A percentile compares a stretch with the other conserved stretches of the same genome.
These are phyloP conservation scores for Flexamia atlantica DNA, from an alignment of 2,888 invertebrate genomes.

Conservation along the genomic window DNA sequence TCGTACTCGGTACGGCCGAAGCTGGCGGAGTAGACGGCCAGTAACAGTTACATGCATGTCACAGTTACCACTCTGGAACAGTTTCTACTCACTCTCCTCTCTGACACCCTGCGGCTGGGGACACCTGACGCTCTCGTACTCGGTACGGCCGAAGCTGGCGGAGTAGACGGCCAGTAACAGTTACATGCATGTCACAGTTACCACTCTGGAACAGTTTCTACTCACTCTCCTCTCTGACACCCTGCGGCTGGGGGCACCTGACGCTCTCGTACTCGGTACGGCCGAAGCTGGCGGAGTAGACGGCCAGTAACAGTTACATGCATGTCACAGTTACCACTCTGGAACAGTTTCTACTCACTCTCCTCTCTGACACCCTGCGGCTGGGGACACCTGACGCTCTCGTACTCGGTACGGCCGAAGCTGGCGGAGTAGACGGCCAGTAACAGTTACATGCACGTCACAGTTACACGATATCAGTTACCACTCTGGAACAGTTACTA, in stretches of 20 bases:
- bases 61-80: too few species aligned
- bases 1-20: too few species aligned
- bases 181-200: too few species aligned
- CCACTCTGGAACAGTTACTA: conserved; percentile 68
- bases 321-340: too few species aligned
- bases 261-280: conserved; percentile 92
- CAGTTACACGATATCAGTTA: conserved; percentile 77
- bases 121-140: too few species aligned
- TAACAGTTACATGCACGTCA: conserved; percentile 93
- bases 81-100: too few species aligned
- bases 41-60: too few species aligned
- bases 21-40: too few species aligned
- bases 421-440: conserved; percentile 95
- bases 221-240: conserved; percentile 93
- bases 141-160: too few species aligned
- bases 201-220: too few species aligned
- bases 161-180: too few species aligned
- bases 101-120: too few species aligned
- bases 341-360: conserved; percentile 79
- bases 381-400: conserved; percentile 88
- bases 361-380: conserved; percentile 84
- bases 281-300: conserved; percentile 96
- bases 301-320: conserved; percentile 92
- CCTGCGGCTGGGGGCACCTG: conserved; percentile 89
- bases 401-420: conserved; percentile 93